phyloP scores from a whole-genome alignment of 2,797 vertebrate species.

The Sternarchorhynchus goeldii region DNA sequence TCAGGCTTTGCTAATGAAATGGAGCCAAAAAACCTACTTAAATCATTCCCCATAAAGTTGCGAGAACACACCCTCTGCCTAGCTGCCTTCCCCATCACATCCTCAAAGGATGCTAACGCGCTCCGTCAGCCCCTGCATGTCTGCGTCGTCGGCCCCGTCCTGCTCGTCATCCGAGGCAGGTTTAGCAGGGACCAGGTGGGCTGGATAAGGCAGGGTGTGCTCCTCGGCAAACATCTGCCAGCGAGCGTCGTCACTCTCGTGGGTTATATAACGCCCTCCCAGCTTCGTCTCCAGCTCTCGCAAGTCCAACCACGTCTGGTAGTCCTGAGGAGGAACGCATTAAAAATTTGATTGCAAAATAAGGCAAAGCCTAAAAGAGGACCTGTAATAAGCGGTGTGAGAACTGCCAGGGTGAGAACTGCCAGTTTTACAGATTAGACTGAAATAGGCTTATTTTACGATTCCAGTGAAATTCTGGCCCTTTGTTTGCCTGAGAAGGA shows the following conservation, averaged over 20 bases:
- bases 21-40: too few species aligned
- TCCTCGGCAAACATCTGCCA: constrained; percentile 83
- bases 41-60: too few species aligned
- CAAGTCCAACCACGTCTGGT: constrained; percentile 87
- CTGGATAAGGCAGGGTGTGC: constrained; percentile 75
- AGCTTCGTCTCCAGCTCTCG: constrained; percentile 86
- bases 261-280: constrained; percentile 85
- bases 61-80: too few species aligned
- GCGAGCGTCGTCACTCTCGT: constrained; percentile 87
- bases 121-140: constrained; percentile 85
- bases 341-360: background rate
- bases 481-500: too few species aligned
- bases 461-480: too few species aligned
- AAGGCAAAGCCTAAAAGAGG: background rate
- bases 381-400: background rate
- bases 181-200: constrained; percentile 70
- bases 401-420: too few species aligned
- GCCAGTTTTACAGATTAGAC: too few species aligned
- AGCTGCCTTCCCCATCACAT: background rate
- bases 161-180: constrained; percentile 66
- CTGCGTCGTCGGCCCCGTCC: constrained; percentile 71
- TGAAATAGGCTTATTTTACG: too few species aligned
- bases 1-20: background rate
- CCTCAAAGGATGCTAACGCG: constrained; percentile 86
- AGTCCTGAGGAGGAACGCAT: constrained; percentile 72